These are phyloP conservation scores for Periophthalmodon schlosseri DNA, from an alignment of 2,113 vertebrate species.

Conservation along the genomic window DNA sequence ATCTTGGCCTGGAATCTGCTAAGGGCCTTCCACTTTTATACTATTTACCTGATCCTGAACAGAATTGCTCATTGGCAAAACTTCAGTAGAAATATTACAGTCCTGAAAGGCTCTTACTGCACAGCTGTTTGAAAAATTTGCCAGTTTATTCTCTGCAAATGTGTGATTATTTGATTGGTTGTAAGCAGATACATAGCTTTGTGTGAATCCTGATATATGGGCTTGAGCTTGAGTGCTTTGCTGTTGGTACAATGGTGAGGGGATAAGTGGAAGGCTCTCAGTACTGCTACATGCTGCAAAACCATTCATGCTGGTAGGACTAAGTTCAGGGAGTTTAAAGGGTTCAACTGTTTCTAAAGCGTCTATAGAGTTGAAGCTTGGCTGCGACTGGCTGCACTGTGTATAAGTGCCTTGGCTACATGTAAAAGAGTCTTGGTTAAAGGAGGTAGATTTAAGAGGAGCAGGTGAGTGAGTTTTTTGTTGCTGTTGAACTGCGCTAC, in stretches of 20 bases:
- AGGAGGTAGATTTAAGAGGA: constrained; percentile 60
- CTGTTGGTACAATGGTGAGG: constrained; percentile 58
- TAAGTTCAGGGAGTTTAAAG: constrained; percentile 72
- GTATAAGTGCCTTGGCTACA: constrained; percentile 73
- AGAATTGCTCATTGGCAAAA: constrained; percentile 35
- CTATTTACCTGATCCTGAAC: constrained; percentile 62
- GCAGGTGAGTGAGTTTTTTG: constrained; percentile 56
- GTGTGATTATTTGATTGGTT: constrained; percentile 59
- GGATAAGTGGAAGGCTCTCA: constrained; percentile 59
- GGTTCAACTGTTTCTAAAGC: constrained; percentile 65
- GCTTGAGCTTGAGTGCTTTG: constrained; percentile 60
- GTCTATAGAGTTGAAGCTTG: constrained; percentile 66
- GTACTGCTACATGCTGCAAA: constrained; percentile 68
- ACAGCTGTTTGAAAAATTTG: constrained; percentile 59
- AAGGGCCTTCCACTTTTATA: constrained; percentile 77
- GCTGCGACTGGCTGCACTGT: constrained; percentile 68
- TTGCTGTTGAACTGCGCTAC: constrained; percentile 52
- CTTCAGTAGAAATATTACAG: constrained; percentile 56
- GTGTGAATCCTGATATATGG: constrained; percentile 57
- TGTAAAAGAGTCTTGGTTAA: constrained; percentile 56
- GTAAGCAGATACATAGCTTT: constrained; percentile 55
- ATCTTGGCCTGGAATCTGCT: constrained; percentile 6
- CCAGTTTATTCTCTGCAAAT: constrained; percentile 58
- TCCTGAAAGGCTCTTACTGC: constrained; percentile 54
- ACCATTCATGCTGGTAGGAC: constrained; percentile 68